These are phyloP conservation scores for Drosophila sp. DNA, from an alignment of 1,140 invertebrate species.

Conservation along the genomic window DNA sequence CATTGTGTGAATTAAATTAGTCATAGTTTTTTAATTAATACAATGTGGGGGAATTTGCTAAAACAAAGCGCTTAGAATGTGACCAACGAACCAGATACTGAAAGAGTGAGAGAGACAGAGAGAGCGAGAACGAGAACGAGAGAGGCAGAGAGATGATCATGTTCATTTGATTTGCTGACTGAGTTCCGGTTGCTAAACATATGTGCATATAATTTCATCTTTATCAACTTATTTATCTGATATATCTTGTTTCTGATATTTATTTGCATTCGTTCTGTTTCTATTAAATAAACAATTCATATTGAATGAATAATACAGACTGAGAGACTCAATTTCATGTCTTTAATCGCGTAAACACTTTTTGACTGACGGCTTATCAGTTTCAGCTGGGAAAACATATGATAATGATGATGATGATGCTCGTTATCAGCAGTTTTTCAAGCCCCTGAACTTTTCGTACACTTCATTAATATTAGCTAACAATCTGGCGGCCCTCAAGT, in stretches of 20 bases:
- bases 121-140: too few species aligned
- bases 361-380: slow-evolving; percentile 40
- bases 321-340: not conserved
- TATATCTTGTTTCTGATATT: slow-evolving; percentile 30
- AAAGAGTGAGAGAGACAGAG: slow-evolving; percentile 4
- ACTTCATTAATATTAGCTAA: slow-evolving; percentile 14
- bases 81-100: slow-evolving; percentile 16
- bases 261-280: slow-evolving; percentile 40
- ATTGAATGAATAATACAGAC: not conserved
- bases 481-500: slow-evolving; percentile 20
- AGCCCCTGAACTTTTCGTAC: slow-evolving; percentile 58
- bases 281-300: slow-evolving; percentile 16
- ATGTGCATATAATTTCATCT: slow-evolving; percentile 57
- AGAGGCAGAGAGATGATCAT: slow-evolving; percentile 37
- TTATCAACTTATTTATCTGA: slow-evolving; percentile 9
- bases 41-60: slow-evolving; percentile 12
- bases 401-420: slow-evolving; percentile 5
- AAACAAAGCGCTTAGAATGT: slow-evolving; percentile 33
- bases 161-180: slow-evolving; percentile 52
- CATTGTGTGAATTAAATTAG: slow-evolving; percentile 35
- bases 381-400: slow-evolving; percentile 28
- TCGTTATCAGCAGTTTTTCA: slow-evolving; percentile 15
- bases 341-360: slow-evolving; percentile 8
- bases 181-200: slow-evolving; percentile 70
- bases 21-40: slow-evolving; percentile 22